Base-by-base conservation (phyloP, 2,888 invertebrate genomes). In the Anagyrus pseudococci region DNA sequence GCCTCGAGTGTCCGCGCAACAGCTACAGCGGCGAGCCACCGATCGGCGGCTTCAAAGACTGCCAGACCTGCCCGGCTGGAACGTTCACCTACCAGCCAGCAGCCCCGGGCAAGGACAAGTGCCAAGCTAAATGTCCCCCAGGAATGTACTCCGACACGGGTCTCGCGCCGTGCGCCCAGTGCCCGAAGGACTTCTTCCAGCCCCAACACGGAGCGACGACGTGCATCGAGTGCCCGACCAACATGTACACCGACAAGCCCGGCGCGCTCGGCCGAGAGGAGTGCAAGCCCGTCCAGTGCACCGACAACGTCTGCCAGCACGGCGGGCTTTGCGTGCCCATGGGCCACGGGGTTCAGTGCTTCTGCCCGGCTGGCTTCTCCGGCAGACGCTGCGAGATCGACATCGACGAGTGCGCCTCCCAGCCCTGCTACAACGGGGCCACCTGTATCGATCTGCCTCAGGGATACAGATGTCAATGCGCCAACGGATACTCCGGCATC, bases 81-180 rank as follows among this genome's bases (percentile, higher is more conserved):
- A 93, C 91, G 0, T 96, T 89, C 75, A 96, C 96, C 0, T 95
- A 93, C 78, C 94, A 94, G 82, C 94, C 95, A 10, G 90, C 95
- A n/a, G 93, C 96, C 2, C 87, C 92, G 8, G 89, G 89, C 62
- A 90, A 88, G 78, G 91, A 92, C 69, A 86, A 88, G 68, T 96
- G 96, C 75, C 86, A 94, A 80, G 88, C 92, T 41, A 96, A 95
- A 80, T 98, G 98, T 79, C 85, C 88, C 15, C 87, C 95, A 15
- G 98, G 98, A 62, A 89, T 89, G 69, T 98, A 96, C 77, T 96
- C 96, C 0, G 91, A 93, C 49, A 96, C 95, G 15, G 98, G 98
- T 15, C 82, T 98, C 26, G 93, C 96, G 10, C 96, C 97, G 1
- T 98, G 98, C 80, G 93, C 94, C 2, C 87, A 91, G 62, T 98